Base-by-base conservation (phyloP, 2,888 invertebrate species). In the Himalopsyche tibetana region DNA sequence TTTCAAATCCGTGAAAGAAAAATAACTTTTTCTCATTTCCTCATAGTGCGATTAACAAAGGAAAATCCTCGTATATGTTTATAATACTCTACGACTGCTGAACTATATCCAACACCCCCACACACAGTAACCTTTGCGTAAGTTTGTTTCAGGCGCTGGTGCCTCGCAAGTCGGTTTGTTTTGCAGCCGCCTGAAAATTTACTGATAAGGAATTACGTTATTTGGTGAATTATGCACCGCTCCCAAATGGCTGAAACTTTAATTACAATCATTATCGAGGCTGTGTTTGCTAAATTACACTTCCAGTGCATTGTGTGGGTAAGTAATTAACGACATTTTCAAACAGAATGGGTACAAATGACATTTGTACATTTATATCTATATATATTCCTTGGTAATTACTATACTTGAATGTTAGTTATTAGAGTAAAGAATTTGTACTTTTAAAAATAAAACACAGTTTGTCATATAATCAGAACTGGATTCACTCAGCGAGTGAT, bases 121-220 rank as follows among this genome's bases (percentile, higher is more conserved):
- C 12, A 74, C 74, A 74, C 74, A 12, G 15, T 74, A 74, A 36
- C 36, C 28, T 74, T 36, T 38, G 74, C 38, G 38, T 74, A 38
- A 74, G 74, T 74, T 36, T 74, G 74, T 74, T 74, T 74, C 74
- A 38, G 19, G 11, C 74, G 74, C 69, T 5, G 36, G 74, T 12
- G 38, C 4, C 15, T 38, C 19, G 19, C 12, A 4, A 74, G 28
- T 80, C 56, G 84, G 82, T 74, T 86, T 86, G 80, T 79, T 79
- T 83, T 45, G 84, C 80, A n/a, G n/a, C 42, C 55, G 86, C 84
- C 86, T 84, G 86, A 82, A 84, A 84, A 86, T 69, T 74, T 69
- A 42, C 86, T 84, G 86, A 86, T 86, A 86, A 86, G 86, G 63
- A 86, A 86, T 80, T 81, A 36, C 56, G 63, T 84, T 84, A 84